phyloP scores from a whole-genome alignment of 2,113 vertebrate genomes.

The Pteruthius melanotis region DNA sequence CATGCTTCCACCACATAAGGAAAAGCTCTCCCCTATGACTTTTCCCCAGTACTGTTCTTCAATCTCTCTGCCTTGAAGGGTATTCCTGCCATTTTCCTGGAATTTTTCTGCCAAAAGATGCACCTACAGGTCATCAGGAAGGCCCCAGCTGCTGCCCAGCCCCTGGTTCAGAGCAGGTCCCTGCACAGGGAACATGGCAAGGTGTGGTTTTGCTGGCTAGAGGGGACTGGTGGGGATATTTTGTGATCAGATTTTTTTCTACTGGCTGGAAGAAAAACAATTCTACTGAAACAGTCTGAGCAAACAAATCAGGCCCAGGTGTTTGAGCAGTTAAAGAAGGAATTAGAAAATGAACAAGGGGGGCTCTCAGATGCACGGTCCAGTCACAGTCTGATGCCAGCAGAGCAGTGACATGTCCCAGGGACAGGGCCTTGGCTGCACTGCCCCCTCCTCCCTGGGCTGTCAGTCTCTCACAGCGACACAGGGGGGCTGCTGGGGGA shows the following conservation, averaged over 20 bases:
- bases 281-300: neutral
- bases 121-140: neutral
- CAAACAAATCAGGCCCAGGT: neutral
- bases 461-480: neutral
- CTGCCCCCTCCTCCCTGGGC: neutral
- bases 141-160: neutral
- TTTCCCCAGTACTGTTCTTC: neutral
- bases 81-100: neutral
- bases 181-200: neutral
- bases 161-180: neutral
- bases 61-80: neutral
- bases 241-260: neutral
- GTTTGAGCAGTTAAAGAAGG: neutral
- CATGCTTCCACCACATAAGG: neutral
- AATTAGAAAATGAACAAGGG: neutral
- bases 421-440: neutral
- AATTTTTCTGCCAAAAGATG: neutral
- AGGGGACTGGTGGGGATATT: neutral
- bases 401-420: neutral
- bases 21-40: neutral
- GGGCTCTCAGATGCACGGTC: neutral
- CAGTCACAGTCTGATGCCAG: neutral
- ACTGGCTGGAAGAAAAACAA: neutral
- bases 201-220: neutral
- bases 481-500: neutral